A percentile compares a stretch with the other conserved stretches of the same genome.
These are phyloP conservation scores for Ctenopoma multispine DNA, from an alignment of 2,797 vertebrate genomes.

Conservation along the genomic window DNA sequence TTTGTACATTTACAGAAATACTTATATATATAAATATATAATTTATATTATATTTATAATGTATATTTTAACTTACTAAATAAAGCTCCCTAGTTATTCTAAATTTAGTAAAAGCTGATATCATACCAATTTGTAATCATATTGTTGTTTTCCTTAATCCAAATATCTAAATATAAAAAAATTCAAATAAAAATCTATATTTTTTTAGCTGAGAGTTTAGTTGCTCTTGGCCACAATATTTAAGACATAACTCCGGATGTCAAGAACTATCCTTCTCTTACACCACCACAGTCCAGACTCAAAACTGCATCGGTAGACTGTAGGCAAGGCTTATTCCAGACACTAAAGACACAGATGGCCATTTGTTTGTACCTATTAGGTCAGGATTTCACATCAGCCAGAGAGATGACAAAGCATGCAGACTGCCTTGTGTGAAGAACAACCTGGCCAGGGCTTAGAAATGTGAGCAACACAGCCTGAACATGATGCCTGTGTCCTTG, in stretches of 20 bases:
- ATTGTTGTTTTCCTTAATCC: too few relatives aligned
- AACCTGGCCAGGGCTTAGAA: slow-evolving; percentile 34
- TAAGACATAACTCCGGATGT: slow-evolving; percentile 21
- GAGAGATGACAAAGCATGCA: slow-evolving; percentile 70
- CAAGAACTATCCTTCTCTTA: slow-evolving; percentile 13
- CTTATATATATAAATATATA: too few relatives aligned
- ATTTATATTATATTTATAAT: too few relatives aligned
- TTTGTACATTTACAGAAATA: too few relatives aligned
- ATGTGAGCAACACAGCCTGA: neutral
- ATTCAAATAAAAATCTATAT: too few relatives aligned
- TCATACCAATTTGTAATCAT: too few relatives aligned
- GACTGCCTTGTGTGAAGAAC: slow-evolving; percentile 68
- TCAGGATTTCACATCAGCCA: slow-evolving; percentile 73
- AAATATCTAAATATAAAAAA: too few relatives aligned
- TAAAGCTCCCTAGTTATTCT: too few relatives aligned
- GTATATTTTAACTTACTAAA: too few relatives aligned
- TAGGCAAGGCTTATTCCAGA: slow-evolving; percentile 39
- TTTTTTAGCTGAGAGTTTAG: too few relatives aligned
- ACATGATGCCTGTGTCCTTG: slow-evolving; percentile 39
- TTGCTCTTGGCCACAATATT: neutral
- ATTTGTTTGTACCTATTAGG: slow-evolving; percentile 65
- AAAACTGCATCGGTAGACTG: slow-evolving; percentile 23
- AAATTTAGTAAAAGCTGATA: too few relatives aligned
- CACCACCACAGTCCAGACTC: slow-evolving; percentile 19
- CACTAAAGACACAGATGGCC: slow-evolving; percentile 59